Evolutionary conservation across 2,888 invertebrate genomes (phyloP), one percentile per base, ranked within the genome.

Genomic region (Hanleya hanleyi): DNA sequence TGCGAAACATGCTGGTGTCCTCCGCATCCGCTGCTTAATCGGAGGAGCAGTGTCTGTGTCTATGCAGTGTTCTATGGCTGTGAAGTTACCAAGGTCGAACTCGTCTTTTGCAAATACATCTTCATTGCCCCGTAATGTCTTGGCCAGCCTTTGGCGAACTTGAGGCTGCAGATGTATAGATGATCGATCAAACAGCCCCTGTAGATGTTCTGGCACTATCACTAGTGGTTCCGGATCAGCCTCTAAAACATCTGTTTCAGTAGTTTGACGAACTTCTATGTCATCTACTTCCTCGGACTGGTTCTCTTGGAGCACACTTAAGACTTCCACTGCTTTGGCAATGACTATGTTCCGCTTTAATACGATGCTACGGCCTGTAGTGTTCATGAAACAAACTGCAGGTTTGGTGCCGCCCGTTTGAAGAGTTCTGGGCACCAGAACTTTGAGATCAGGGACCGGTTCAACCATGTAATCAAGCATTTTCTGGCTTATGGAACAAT

Each of bases 1-100:
- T 15, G 62, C 76, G 73, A 77, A 76, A 36, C 73, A 70, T 22
- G 65, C 41, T 36, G 76, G 77, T 0, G 76, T 77, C 18, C 77
- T 47, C 1, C 76, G 50, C 70, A 76, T 69, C 15, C 76, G 65
- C 38, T 77, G 77, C 51, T 73, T 77, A 15, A 76, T 67, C 15
- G 79, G 79, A 22, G 51, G 36, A 0, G 75, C 75, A 18, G 36
- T 35, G 0, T 68, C 74, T 41, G 75, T 77, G 37, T 77, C 73
- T 12, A 79, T 79, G 22, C 22, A 29, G 50, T 79, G 79, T 47
- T 77, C 69, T 38, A 79, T 70, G 6, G 62, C 74, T 32, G 61
- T 74, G 51, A 74, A 73, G 12, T 38, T 69, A 4, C 74, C 76
- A 18, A 66, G 41, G 47, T 75, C 75, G 50, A 69, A 75, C 22